Evolutionary conservation across 2,113 vertebrate genomes (phyloP), one percentile per base, ranked within the genome.

Genomic region (Pheucticus melanocephalus): DNA sequence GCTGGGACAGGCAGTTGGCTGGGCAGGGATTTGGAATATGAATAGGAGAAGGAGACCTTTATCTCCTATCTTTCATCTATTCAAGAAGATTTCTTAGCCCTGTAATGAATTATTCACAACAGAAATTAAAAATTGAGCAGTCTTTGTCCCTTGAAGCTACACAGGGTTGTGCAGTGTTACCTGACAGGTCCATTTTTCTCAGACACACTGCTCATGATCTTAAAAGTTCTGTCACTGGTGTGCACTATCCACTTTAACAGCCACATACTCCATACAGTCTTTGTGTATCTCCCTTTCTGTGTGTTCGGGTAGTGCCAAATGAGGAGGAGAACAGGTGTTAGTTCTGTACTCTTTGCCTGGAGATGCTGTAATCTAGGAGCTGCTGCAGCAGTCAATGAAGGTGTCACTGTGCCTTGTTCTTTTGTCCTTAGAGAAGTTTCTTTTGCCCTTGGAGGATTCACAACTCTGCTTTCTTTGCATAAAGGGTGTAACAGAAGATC

Each of bases 111-210:
- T 94, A 94, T 91, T 95, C 72, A 77, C 54, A 80, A 77, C 17
- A 69, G 59, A 92, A 96, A 88, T 92, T 61, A 94, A 95, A 95
- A 95, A 83, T 91, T 80, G 79, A 94, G 24, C 5, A 19, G 56
- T 76, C 65, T 93, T 93, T 75, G 75, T 88, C 77, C 65, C 70
- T 93, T 69, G 86, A 88, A 86, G 80, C 71, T 94, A 45, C 72
- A 21, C 28, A n/a, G 71, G 37, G 37, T 53, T 94, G 42, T 91
- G 59, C 93, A 53, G 10, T 53, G 68, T 92, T 88, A 80, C 60
- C 91, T 95, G 93, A 95, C 86, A 65, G 66, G 68, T 92, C 66
- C 86, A 80, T 95, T 96, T 94, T 91, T 92, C 91, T 89, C 82
- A 60, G 45, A 76, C 28, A 12, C 40, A 28, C 45, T 59, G 68